Evolutionary conservation across 2,113 vertebrate genomes (phyloP), one percentile per base, ranked within the genome.

Genomic region (Poecilia latipinna): DNA sequence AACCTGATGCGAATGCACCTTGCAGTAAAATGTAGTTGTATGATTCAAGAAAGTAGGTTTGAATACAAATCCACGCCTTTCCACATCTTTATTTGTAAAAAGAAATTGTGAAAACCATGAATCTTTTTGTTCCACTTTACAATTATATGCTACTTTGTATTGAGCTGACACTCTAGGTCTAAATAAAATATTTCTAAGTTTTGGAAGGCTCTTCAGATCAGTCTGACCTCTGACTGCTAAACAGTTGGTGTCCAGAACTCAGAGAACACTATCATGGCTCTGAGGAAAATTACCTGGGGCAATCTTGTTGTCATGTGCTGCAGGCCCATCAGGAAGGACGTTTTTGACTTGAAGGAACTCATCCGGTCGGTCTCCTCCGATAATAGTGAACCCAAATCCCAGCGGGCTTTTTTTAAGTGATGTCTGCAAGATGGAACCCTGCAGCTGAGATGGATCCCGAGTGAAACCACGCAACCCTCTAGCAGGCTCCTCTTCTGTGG

Each of bases 271-370:
- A 61, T 39, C 3, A 29, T 4, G 24, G 15, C 54, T 12, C 32
- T 10, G 4, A 28, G 68, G 35, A 57, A n/a, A 1, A 12, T 83
- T 86, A 99, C 98, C 97, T 89, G 97, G 96, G 64, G 95, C 93
- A 4, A 99, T 99, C 90, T 97, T 98, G 78, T 97, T 98, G 82
- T 99, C 97, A 1, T 97, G 96, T 0, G 98, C 96, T 1, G 98
- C 98, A 0, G 98, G 97, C 24, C 98, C 97, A 0, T 99, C 98
- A 61, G 95, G 96, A 29, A 99, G 93, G 37, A 99, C 96, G 4
- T 98, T 98, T 89, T 99, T 99, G 88, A 99, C 97, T 88, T 99
- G 98, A 0, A 99, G 95, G 89, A 99, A 98, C 89, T 99, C 97
- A 33, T 99, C 98, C 1, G 96, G 96, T 42, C 98, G 94, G 85